Conservation (phyloP, 2,888 invertebrate species). For the Neoascia interrupta region DNA sequence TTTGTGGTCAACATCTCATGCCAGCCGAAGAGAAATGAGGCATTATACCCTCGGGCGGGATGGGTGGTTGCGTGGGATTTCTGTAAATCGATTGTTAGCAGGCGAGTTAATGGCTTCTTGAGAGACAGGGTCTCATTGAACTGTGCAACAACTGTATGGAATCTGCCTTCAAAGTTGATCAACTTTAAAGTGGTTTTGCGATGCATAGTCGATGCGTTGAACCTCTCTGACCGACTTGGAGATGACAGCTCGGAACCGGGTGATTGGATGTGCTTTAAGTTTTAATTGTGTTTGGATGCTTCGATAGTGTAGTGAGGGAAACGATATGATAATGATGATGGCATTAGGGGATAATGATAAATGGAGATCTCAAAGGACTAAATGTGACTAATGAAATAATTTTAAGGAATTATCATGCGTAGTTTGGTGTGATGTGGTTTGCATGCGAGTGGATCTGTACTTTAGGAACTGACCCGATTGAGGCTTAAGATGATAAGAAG, state of each 20-base stretch:
- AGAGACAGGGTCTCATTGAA: conserved; percentile 17
- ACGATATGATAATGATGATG: conserved; percentile 48
- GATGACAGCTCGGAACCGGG: conserved; percentile 48
- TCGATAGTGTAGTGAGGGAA: conserved; percentile 22
- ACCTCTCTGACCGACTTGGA: conserved; percentile 57
- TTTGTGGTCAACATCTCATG: conserved; percentile 61
- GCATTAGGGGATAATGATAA: conserved; percentile 1
- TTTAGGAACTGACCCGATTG: no score
- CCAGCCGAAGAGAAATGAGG: conserved; percentile 51
- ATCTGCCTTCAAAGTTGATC: conserved; percentile 60
- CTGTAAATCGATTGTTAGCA: conserved; percentile 56
- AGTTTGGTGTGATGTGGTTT: neutral
- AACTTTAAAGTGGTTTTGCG: conserved; percentile 58
- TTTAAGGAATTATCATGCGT: no score
- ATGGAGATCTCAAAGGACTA: no score
- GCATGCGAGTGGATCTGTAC: no score
- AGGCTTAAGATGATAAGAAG: no score
- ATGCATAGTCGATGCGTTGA: conserved; percentile 5
- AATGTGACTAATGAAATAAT: no score
- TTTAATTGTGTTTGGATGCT: conserved; percentile 67
- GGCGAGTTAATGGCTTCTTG: conserved; percentile 49
- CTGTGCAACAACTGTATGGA: conserved; percentile 62
- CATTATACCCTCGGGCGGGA: conserved; percentile 27
- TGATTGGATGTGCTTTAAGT: conserved; percentile 58
- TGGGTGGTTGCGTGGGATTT: conserved; percentile 14